These are phyloP conservation scores for Microctonus hyperodae DNA, from an alignment of 2,888 invertebrate species.

Conservation along the genomic window DNA sequence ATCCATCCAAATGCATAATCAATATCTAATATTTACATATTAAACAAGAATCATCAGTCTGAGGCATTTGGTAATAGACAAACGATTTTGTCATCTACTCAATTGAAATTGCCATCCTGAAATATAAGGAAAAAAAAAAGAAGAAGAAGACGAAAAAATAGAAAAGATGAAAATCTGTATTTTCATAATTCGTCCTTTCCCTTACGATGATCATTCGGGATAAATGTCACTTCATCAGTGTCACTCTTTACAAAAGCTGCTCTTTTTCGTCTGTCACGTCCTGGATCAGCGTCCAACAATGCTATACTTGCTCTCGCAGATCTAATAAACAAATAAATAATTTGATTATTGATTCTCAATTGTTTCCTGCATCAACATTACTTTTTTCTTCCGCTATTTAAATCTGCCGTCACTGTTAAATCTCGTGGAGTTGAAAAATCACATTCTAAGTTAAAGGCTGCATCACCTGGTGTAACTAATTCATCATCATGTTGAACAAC, in stretches of 20 bases:
- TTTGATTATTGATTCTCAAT: background rate
- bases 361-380: slow-evolving; percentile 3
- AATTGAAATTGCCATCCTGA: background rate
- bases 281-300: slow-evolving; percentile 49
- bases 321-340: slow-evolving; percentile 31
- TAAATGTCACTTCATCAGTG: slow-evolving; percentile 43
- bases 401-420: slow-evolving; percentile 66
- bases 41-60: too few species aligned
- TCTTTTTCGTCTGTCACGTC: slow-evolving; percentile 44
- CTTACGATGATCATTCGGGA: slow-evolving; percentile 40
- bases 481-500: slow-evolving; percentile 74
- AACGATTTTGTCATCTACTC: background rate
- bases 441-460: slow-evolving; percentile 72
- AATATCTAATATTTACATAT: too few species aligned
- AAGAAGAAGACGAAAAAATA: background rate
- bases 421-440: slow-evolving; percentile 69
- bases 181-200: slow-evolving; percentile 46
- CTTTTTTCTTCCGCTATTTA: slow-evolving; percentile 57
- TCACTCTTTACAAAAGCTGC: slow-evolving; percentile 44
- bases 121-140: background rate
- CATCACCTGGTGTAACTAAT: slow-evolving; percentile 71
- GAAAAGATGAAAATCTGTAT: background rate
- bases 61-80: background rate
- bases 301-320: slow-evolving; percentile 44
- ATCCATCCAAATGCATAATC: background rate